phyloP scores from a whole-genome alignment of 2,888 invertebrate species.

The Chrysotoxum bicinctum region DNA sequence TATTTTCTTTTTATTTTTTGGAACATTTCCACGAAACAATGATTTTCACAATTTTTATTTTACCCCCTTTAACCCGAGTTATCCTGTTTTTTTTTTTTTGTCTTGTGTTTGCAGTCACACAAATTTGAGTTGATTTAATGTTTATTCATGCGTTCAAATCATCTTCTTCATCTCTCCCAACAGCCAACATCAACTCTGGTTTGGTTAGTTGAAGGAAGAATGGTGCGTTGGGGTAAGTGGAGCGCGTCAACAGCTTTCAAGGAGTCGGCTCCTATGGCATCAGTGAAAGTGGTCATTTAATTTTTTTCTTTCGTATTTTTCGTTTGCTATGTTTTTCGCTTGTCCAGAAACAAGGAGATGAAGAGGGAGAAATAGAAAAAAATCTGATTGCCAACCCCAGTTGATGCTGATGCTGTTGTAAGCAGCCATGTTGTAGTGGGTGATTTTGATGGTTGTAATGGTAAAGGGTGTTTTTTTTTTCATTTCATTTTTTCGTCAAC shows the following conservation, averaged over 20 bases:
- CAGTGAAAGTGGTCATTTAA: constrained; percentile 66
- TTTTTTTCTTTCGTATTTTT: constrained; percentile 31
- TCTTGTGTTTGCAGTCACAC: constrained; percentile 39
- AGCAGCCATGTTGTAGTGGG: constrained; percentile 39
- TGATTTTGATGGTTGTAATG: constrained; percentile 34
- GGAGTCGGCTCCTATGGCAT: constrained; percentile 25
- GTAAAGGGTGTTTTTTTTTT: constrained; percentile 24
- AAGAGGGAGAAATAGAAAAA: constrained; percentile 3
- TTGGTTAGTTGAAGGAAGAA: not conserved
- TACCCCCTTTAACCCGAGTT: constrained; percentile 9
- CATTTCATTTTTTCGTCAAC: not conserved
- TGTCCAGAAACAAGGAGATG: constrained; percentile 28
- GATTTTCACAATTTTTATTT: constrained; percentile 44
- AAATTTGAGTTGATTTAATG: constrained; percentile 74
- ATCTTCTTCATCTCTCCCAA: constrained; percentile 35
- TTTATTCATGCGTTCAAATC: constrained; percentile 73
- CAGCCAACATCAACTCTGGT: not conserved
- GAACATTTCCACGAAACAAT: constrained; percentile 54
- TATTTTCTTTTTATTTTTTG: constrained; percentile 13
- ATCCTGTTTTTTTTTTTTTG: constrained; percentile 9
- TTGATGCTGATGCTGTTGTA: constrained; percentile 39
- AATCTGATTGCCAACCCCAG: constrained; percentile 53
- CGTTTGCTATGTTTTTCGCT: constrained; percentile 4
- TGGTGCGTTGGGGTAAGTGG: constrained; percentile 21
- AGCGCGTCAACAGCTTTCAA: constrained; percentile 60